Evolutionary conservation across 2,797 vertebrate species (phyloP), one percentile per base, ranked within the genome.

Genomic region (Cyprinella venusta): DNA sequence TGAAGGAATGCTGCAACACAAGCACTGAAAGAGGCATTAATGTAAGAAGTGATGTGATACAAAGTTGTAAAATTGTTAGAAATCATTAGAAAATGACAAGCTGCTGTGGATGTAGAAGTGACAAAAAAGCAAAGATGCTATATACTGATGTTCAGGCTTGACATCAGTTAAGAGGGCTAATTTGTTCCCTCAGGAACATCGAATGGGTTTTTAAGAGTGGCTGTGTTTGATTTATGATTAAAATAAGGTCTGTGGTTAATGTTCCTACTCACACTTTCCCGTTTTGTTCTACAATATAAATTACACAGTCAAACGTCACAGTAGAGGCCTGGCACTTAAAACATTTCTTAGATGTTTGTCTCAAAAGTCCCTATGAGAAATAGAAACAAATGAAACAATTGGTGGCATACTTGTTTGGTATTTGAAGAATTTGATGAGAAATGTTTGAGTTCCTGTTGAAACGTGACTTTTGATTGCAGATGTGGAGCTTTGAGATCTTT

Each of bases 181-280:
- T 75, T 56, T 38, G 12, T 38, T 74, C 71, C 71, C 50, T 54
- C 12, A 5, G 71, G 30, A 38, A 54, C 30, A 13, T 56, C 19
- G 8, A 24, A 75, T 75, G 50, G 65, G 16, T 15, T 69, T 80
- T 42, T 56, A 59, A 59, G 24, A 59, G 68, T 70, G 26, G 18
- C 36, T 26, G 24, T 59, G 38, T 45, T 70, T 8, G 40, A 42
- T 80, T 42, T 70, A 59, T 42, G 50, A 69, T 68, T 59, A 8
- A 68, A 70, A 30, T 61, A 33, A 24, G 21, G 10, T 80, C n/a
- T 56, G 50, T 69, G 50, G 19, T 74, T 38, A 67, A 24, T 36
- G 13, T 54, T 56, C 38, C 3, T 13, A 75, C 3, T 13, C 33
- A 18, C 12, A 5, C 6, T 38, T 13, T 74, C 19, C 6, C 6